A percentile compares a stretch with the other conserved stretches of the same genome.
These are phyloP conservation scores for Stigmatopora nigra DNA, from an alignment of 2,113 vertebrate genomes.

Conservation along the genomic window DNA sequence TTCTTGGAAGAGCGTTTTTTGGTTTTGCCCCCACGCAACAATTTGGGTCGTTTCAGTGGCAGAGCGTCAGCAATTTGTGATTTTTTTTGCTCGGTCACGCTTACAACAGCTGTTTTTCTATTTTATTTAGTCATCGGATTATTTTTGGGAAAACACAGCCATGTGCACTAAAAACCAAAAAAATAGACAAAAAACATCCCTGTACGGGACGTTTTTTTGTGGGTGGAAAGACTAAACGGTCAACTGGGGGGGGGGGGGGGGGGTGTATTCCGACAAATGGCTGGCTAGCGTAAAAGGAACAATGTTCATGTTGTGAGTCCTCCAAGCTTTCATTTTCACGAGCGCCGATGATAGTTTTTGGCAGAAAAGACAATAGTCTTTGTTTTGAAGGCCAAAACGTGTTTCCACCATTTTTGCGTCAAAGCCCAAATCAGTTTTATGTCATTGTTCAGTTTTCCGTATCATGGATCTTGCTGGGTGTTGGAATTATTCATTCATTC, in stretches of 20 bases:
- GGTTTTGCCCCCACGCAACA: neutral
- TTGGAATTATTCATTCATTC: too few species aligned
- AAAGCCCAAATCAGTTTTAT: neutral
- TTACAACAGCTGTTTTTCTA: conserved; percentile 35
- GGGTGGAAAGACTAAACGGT: too few species aligned
- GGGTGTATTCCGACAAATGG: conserved; percentile 37
- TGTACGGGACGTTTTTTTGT: conserved; percentile 33
- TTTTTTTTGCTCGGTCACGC: conserved; percentile 26
- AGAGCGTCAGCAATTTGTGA: neutral
- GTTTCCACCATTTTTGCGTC: conserved; percentile 4
- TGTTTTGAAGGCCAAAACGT: conserved; percentile 30
- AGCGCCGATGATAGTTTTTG: conserved; percentile 36
- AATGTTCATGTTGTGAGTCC: conserved; percentile 26
- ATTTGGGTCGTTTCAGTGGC: conserved; percentile 8
- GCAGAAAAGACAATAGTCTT: conserved; percentile 47
- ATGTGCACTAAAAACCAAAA: neutral
- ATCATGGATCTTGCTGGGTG: neutral
- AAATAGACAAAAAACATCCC: conserved; percentile 33
- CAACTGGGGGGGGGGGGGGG: too few species aligned
- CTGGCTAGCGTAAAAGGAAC: conserved; percentile 41
- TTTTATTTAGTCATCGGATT: conserved; percentile 53
- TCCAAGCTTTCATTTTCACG: conserved; percentile 45
- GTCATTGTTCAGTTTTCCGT: neutral
- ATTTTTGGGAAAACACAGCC: conserved; percentile 33
- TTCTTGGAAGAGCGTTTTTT: neutral